Percentiles rank a stretch among this genome's conserved stretches.
These are phyloP conservation scores for Salvelinus fontinalis DNA, from an alignment of 2,113 vertebrate genomes.

Conservation along the genomic window DNA sequence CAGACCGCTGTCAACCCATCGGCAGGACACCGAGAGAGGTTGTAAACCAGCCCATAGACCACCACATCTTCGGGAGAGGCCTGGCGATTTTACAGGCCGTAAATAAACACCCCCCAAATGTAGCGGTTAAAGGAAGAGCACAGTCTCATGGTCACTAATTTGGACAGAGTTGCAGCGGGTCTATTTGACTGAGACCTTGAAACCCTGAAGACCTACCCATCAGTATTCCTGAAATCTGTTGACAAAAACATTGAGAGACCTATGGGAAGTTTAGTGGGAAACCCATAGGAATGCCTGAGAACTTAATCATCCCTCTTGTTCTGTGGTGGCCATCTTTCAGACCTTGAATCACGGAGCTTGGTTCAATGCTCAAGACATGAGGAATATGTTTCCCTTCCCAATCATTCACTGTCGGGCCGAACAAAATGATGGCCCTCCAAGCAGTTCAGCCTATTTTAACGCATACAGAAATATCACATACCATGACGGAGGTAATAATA, in stretches of 20 bases:
- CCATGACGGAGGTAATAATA: background rate
- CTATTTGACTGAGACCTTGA: background rate
- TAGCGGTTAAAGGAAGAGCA: slow-evolving; percentile 14
- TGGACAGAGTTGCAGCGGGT: slow-evolving; percentile 2
- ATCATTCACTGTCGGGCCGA: slow-evolving; percentile 35
- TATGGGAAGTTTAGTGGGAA: slow-evolving; percentile 5
- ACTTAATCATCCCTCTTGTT: slow-evolving; percentile 37
- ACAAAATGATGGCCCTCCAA: slow-evolving; percentile 22
- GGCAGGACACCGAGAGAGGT: background rate
- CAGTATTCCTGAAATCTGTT: slow-evolving; percentile 15
- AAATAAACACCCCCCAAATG: slow-evolving; percentile 42
- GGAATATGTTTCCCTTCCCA: slow-evolving; percentile 16
- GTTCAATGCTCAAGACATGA: background rate
- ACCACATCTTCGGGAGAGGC: background rate
- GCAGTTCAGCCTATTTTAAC: slow-evolving; percentile 1
- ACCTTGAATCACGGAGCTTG: slow-evolving; percentile 2
- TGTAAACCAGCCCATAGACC: slow-evolving; percentile 24
- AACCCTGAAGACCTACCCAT: background rate
- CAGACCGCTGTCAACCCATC: slow-evolving; percentile 19
- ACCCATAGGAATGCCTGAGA: slow-evolving; percentile 19
- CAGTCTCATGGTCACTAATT: slow-evolving; percentile 8
- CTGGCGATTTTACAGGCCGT: slow-evolving; percentile 41
- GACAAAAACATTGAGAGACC: slow-evolving; percentile 3
- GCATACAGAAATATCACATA: slow-evolving; percentile 10
- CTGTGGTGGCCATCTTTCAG: slow-evolving; percentile 7